Conservation (phyloP, 37 sponge, comb jelly and placozoan genomes). For the Axinella damicornis region DNA sequence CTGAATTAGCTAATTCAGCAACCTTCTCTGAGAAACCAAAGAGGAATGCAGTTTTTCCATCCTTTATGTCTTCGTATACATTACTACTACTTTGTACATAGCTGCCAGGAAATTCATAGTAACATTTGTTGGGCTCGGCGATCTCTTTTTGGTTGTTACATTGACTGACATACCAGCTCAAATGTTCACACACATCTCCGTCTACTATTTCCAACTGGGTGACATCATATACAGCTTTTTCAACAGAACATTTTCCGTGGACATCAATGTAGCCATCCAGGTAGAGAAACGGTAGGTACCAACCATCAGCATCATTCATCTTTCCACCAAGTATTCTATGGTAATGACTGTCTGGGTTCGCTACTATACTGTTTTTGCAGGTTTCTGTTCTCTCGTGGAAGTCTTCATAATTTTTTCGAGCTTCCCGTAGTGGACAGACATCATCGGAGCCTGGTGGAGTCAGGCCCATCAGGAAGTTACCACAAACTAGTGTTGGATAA, state of each 20-base stretch:
- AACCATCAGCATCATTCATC: slow-evolving; percentile 44
- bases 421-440: not conserved
- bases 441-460: not conserved
- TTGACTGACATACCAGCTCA: not conserved
- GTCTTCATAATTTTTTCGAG: slow-evolving; percentile 5
- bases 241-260: not conserved
- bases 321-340: slow-evolving; percentile 35
- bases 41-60: not conserved
- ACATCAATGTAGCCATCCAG: slow-evolving; percentile 47
- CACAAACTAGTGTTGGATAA: slow-evolving; percentile 44
- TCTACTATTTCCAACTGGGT: slow-evolving; percentile 13
- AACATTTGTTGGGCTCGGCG: slow-evolving; percentile 8
- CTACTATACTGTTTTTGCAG: slow-evolving; percentile 5
- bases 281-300: slow-evolving; percentile 51
- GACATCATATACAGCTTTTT: slow-evolving; percentile 19
- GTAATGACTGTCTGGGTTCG: not conserved
- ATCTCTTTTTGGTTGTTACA: not conserved
- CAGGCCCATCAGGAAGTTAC: slow-evolving; percentile 54
- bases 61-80: not conserved
- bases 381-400: not conserved
- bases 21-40: slow-evolving; percentile 55
- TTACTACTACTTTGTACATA: slow-evolving; percentile 1
- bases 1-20: not conserved
- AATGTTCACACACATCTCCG: not conserved
- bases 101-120: slow-evolving; percentile 14